Conservation (phyloP, 2,797 vertebrate genomes). For the Graptemys geographica region DNA sequence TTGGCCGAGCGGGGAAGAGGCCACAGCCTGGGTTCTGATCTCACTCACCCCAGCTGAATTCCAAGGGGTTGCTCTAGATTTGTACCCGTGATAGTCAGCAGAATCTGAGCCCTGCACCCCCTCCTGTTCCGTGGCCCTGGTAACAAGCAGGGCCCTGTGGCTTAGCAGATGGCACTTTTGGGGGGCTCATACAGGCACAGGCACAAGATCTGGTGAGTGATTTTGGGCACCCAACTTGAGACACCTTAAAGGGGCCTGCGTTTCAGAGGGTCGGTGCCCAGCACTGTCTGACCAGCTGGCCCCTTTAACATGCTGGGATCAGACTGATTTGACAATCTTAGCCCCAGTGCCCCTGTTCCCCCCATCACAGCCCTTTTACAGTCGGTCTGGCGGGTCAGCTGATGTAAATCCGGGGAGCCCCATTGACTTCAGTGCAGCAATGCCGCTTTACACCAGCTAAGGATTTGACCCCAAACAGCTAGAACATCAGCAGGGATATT, state of each 20-base stretch:
- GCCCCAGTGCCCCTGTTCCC: no score
- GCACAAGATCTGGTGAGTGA: no score
- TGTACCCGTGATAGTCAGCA: not conserved
- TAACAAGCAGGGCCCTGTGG: no score
- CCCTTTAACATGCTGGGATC: not conserved
- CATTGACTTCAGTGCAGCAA: no score
- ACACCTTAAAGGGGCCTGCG: no score
- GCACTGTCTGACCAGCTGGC: not conserved
- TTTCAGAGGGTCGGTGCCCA: not conserved
- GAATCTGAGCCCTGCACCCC: not conserved
- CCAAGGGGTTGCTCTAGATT: not conserved
- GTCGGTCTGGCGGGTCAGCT: not conserved
- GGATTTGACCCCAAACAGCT: not conserved
- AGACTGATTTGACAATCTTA: not conserved
- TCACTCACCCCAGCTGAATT: not conserved
- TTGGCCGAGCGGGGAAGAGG: not conserved
- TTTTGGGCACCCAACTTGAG: no score
- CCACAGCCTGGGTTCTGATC: not conserved
- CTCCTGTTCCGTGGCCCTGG: not conserved
- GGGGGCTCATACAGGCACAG: no score
- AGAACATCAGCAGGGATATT: not conserved
- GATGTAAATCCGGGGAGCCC: not conserved
- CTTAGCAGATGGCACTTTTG: not conserved
- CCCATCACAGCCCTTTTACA: no score
- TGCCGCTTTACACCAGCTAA: no score